Base-by-base conservation (phyloP, 2,113 vertebrate genomes). In the Odobenus rosmarus region DNA sequence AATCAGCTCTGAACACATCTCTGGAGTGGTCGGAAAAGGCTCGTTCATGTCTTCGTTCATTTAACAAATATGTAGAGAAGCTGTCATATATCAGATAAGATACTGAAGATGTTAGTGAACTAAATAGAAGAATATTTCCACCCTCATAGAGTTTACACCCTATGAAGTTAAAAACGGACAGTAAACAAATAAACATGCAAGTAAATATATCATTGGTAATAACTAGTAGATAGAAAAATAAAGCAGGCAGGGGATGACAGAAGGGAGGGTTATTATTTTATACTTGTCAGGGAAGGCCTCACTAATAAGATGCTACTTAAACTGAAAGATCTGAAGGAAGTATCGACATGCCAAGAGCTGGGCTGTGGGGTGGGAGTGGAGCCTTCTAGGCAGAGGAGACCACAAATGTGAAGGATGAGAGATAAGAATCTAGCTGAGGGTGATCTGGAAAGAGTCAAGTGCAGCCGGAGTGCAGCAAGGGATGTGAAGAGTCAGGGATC, bases 321-420 rank as follows among this genome's bases (percentile, higher is more conserved):
- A n/a, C 11, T n/a, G n/a, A 69, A 69, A 79, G 36, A 39, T 42
- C 26, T 61, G 36, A 93, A 85, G 55, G 28, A 33, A 31, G 3
- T 23, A 36, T 28, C 69, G 39, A 61, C 3, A 36, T 23, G 19
- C 36, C 11, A 51, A 26, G 33, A 86, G 14, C 53, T 59, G 62
- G 31, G 26, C 2, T 0, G 24, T 19, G 49, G 14, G 7, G 13
- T 6, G 2, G 13, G 11, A 10, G 16, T 49, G 14, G 72, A 55
- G 13, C 10, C 19, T 82, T 93, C 23, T 31, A 18, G 33, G 57
- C 5, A n/a, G 42, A 28, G 49, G 55, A 51, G 21, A 51, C 24
- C 28, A 10, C 1, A 24, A 16, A 15, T 39, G 11, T 33, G 26
- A 62, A 39, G 11, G 11, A 13, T 36, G 39, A 62, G 31, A n/a